Evolutionary conservation across 2,888 invertebrate species (phyloP).

Genomic region (Dioctria linearis): DNA sequence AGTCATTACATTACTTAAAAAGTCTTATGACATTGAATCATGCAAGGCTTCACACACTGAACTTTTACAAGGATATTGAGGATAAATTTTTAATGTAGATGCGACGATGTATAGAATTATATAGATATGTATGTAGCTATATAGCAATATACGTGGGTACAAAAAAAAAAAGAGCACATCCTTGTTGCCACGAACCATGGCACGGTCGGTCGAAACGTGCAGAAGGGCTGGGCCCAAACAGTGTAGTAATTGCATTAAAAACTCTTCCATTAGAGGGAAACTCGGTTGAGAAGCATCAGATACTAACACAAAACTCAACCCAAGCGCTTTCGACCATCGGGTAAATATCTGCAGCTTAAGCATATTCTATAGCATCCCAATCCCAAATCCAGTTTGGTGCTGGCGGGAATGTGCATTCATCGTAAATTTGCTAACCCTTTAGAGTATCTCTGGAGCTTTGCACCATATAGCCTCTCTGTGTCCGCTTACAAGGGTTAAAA

Average conservation of each 20-base stretch:
- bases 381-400: constrained; percentile 30
- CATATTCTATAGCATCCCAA: constrained; percentile 35
- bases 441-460: constrained; percentile 33
- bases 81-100: constrained; percentile 49
- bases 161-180: neutral
- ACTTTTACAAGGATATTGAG: constrained; percentile 45
- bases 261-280: constrained; percentile 49
- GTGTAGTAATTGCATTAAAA: constrained; percentile 53
- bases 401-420: constrained; percentile 41
- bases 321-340: neutral
- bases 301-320: constrained; percentile 28
- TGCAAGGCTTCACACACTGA: constrained; percentile 26
- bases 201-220: neutral
- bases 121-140: neutral
- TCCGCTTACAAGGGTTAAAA: neutral
- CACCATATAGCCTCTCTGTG: neutral
- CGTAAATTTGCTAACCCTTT: constrained; percentile 49
- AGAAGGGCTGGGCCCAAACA: constrained; percentile 40
- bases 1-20: constrained; percentile 29
- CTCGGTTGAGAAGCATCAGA: constrained; percentile 9
- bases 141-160: neutral
- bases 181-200: constrained; percentile 2
- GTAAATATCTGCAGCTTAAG: constrained; percentile 48
- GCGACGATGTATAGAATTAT: neutral
- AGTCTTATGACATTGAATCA: constrained; percentile 43